Percentiles rank a stretch among this genome's conserved stretches.
phyloP scores from a whole-genome alignment of 2,888 invertebrate genomes.

The Aelia acuminata region DNA sequence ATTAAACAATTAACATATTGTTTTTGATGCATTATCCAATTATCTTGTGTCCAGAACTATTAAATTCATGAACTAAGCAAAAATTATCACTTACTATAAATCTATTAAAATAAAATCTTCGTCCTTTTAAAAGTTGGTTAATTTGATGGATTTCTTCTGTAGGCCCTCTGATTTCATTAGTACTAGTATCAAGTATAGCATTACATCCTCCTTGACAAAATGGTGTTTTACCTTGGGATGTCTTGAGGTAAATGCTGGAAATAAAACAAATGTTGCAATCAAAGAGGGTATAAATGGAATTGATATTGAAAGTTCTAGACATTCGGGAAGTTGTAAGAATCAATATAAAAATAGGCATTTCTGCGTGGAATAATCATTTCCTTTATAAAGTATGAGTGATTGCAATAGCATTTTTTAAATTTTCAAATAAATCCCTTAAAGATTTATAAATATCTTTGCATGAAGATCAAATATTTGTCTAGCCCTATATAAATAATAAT shows the following conservation, averaged over 20 bases:
- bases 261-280: not conserved
- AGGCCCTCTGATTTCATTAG: conserved; percentile 60
- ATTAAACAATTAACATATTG: not conserved
- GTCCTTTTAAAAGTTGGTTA: conserved; percentile 58
- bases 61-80: not conserved
- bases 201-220: conserved; percentile 60
- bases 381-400: no score
- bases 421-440: no score
- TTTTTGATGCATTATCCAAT: not conserved
- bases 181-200: conserved; percentile 59
- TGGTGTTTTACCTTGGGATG: conserved; percentile 10
- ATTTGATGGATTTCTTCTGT: conserved; percentile 57
- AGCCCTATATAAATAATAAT: no score
- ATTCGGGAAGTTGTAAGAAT: not conserved
- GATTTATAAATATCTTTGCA: no score
- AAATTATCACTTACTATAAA: conserved; percentile 51
- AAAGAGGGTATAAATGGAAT: not conserved
- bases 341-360: not conserved
- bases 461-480: no score
- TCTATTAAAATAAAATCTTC: conserved; percentile 59
- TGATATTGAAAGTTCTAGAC: not conserved
- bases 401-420: no score
- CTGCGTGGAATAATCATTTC: no score
- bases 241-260: conserved; percentile 49
- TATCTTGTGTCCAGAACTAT: not conserved